A percentile compares a stretch with the other conserved stretches of the same genome.
These are phyloP conservation scores for Acrobeloides nanus DNA, from an alignment of 2,888 invertebrate genomes.

Conservation along the genomic window DNA sequence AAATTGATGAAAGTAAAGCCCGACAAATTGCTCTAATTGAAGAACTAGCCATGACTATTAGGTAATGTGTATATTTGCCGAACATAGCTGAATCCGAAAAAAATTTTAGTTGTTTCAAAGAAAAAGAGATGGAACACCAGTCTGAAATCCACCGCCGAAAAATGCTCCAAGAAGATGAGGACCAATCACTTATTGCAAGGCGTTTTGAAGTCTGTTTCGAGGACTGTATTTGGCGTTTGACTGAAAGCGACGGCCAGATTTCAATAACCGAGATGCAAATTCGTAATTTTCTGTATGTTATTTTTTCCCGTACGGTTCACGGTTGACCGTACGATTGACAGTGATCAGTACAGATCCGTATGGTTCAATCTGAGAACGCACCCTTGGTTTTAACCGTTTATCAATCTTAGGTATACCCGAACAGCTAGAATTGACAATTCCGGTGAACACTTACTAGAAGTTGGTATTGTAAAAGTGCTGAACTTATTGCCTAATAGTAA, in stretches of 20 bases:
- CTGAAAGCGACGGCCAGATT: conserved; percentile 92
- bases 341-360: neutral
- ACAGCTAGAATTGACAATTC: conserved; percentile 92
- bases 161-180: conserved; percentile 15
- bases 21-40: conserved; percentile 78
- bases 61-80: no score
- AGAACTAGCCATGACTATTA: conserved; percentile 87
- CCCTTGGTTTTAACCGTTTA: neutral
- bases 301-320: neutral
- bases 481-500: conserved; percentile 83
- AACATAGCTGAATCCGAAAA: no score
- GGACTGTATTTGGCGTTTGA: conserved; percentile 92
- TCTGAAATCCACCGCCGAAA: conserved; percentile 16
- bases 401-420: conserved; percentile 71
- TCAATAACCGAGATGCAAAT: conserved; percentile 91
- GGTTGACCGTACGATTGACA: neutral
- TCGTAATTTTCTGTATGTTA: conserved; percentile 78
- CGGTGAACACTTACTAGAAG: conserved; percentile 87
- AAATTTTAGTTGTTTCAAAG: conserved; percentile 57
- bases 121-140: conserved; percentile 53
- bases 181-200: conserved; percentile 22
- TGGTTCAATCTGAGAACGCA: conserved; percentile 4
- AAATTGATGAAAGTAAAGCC: conserved; percentile 53
- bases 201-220: conserved; percentile 76
- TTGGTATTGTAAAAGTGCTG: conserved; percentile 88